A percentile compares a stretch with the other conserved stretches of the same genome.
phyloP scores from a whole-genome alignment of 1,140 invertebrate genomes.

The Lasioglossum albipes region DNA sequence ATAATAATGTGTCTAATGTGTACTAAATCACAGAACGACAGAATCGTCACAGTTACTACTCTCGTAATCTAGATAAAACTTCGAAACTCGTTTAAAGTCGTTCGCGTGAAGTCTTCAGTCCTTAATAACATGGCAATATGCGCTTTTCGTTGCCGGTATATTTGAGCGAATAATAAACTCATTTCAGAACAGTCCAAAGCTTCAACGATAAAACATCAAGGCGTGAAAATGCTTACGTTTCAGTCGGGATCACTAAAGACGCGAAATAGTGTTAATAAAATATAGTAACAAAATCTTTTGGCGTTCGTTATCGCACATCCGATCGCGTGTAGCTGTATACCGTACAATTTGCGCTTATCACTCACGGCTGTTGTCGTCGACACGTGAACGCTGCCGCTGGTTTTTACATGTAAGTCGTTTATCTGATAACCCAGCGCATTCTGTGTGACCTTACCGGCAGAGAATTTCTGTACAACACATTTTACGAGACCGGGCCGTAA shows the following conservation, averaged over 20 bases:
- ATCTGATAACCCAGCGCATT: background rate
- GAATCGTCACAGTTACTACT: no score
- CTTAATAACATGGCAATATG: no score
- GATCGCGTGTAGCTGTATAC: background rate
- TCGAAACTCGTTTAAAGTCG: no score
- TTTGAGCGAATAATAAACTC: background rate
- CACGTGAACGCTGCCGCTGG: background rate
- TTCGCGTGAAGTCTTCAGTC: no score
- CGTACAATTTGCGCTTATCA: background rate
- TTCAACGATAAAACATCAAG: background rate
- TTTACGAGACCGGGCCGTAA: background rate
- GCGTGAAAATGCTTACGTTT: background rate
- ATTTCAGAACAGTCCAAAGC: background rate
- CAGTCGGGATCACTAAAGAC: background rate
- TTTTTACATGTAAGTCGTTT: background rate
- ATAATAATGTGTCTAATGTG: no score
- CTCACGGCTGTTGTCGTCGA: background rate
- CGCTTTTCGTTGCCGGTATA: background rate
- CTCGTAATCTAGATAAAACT: no score
- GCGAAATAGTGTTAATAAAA: background rate
- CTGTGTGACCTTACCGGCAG: background rate
- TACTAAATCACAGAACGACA: no score
- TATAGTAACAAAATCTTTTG: constrained; percentile 1
- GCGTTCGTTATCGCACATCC: background rate
- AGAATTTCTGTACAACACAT: background rate